These are phyloP conservation scores for Habrosyne pyritoides DNA, from an alignment of 2,888 invertebrate species.

Conservation along the genomic window DNA sequence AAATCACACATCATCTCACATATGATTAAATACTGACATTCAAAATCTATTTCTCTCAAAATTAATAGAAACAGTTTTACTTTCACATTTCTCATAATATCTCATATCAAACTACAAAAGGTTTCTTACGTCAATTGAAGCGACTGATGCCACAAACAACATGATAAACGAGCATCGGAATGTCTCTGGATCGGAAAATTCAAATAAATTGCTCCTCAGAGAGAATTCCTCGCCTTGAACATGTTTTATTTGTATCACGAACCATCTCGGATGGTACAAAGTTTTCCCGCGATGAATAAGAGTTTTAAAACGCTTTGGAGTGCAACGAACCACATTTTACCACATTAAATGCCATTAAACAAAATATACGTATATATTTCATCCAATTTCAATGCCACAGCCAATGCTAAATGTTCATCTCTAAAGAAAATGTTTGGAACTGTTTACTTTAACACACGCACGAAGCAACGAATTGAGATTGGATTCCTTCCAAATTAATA, in stretches of 20 bases:
- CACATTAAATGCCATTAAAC: not conserved
- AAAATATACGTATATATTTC: not conserved
- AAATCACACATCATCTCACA: too few species aligned
- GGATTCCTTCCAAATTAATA: constrained; percentile 2
- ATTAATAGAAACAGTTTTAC: not conserved
- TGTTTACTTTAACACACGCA: not conserved
- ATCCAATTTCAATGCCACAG: not conserved
- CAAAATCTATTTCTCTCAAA: not conserved
- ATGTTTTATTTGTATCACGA: not conserved
- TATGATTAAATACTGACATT: too few species aligned
- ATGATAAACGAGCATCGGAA: not conserved
- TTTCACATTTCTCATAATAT: not conserved
- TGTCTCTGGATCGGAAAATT: not conserved
- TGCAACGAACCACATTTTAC: not conserved
- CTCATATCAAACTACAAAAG: not conserved
- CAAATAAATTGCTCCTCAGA: not conserved
- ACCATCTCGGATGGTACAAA: not conserved
- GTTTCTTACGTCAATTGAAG: not conserved
- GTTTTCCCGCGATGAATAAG: not conserved
- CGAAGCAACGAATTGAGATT: not conserved
- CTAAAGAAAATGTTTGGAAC: not conserved
- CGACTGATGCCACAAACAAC: not conserved
- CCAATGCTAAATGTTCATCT: not conserved
- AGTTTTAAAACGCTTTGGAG: not conserved
- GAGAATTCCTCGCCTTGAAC: not conserved